Conservation (phyloP, 2,888 invertebrate genomes). For the Drosophila mulleri region DNA sequence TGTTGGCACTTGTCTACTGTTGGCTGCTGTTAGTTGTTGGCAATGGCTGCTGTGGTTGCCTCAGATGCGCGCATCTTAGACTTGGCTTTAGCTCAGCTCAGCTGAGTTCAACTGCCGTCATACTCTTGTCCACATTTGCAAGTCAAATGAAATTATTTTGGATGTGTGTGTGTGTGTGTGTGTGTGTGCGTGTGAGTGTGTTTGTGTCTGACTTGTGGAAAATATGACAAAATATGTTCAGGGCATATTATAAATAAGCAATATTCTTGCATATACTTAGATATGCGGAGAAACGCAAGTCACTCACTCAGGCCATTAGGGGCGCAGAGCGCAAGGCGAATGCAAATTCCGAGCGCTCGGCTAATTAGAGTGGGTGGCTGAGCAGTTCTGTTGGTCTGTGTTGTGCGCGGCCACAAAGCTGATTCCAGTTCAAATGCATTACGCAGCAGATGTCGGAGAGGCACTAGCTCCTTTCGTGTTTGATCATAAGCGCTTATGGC, state of each 20-base stretch:
- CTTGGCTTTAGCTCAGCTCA: constrained; percentile 26
- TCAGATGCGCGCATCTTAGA: constrained; percentile 27
- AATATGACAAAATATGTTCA: constrained; percentile 54
- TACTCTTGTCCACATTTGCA: constrained; percentile 63
- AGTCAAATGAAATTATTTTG: constrained; percentile 78
- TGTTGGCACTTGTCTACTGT: constrained; percentile 30
- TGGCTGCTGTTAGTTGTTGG: constrained; percentile 18
- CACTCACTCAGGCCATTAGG: background rate
- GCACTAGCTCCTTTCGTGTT: constrained; percentile 12
- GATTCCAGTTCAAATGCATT: constrained; percentile 25
- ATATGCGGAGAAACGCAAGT: constrained; percentile 35
- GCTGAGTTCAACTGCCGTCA: constrained; percentile 31
- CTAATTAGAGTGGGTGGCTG: constrained; percentile 55
- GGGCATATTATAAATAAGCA: constrained; percentile 67
- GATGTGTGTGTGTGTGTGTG: constrained; percentile 8
- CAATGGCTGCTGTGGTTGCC: constrained; percentile 28
- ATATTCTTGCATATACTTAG: constrained; percentile 49
- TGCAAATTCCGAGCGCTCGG: constrained; percentile 53
- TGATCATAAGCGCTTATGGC: constrained; percentile 23
- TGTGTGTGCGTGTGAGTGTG: background rate
- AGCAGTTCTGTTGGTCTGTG: background rate
- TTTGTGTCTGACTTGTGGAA: constrained; percentile 18
- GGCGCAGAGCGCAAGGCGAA: constrained; percentile 4
- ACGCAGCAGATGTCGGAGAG: background rate
- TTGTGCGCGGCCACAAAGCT: constrained; percentile 5